These are phyloP conservation scores for Bothrops alternatus DNA, from an alignment of 2,797 vertebrate species.

Conservation along the genomic window DNA sequence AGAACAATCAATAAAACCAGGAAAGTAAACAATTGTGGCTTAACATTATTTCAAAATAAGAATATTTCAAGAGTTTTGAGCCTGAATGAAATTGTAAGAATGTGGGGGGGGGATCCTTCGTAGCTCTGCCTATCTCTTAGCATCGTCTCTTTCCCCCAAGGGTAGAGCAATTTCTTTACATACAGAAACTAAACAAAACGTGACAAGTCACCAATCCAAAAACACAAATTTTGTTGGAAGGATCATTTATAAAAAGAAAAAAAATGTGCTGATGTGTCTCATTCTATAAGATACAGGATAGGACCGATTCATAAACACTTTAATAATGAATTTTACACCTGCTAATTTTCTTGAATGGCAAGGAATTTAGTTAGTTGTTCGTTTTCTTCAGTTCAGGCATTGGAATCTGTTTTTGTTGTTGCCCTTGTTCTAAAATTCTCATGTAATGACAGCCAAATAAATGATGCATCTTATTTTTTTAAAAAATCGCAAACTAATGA, in stretches of 20 bases:
- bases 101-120: background rate
- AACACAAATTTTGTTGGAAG: background rate
- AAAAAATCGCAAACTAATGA: background rate
- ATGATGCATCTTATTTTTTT: background rate
- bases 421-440: background rate
- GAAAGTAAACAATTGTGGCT: background rate
- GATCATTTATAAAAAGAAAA: background rate
- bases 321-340: background rate
- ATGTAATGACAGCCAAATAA: background rate
- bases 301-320: background rate
- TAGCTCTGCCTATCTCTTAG: background rate
- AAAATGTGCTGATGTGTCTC: background rate
- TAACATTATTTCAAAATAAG: background rate
- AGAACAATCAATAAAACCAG: background rate
- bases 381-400: constrained; percentile 6
- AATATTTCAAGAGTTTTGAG: background rate
- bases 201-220: background rate
- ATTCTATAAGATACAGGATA: background rate
- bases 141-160: background rate
- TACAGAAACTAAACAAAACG: background rate
- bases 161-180: background rate
- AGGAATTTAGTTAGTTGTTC: background rate
- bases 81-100: background rate
- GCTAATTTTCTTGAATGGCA: background rate
- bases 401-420: constrained; percentile 2